These are phyloP conservation scores for Machimus atricapillus DNA, from an alignment of 2,888 invertebrate genomes.

Conservation along the genomic window DNA sequence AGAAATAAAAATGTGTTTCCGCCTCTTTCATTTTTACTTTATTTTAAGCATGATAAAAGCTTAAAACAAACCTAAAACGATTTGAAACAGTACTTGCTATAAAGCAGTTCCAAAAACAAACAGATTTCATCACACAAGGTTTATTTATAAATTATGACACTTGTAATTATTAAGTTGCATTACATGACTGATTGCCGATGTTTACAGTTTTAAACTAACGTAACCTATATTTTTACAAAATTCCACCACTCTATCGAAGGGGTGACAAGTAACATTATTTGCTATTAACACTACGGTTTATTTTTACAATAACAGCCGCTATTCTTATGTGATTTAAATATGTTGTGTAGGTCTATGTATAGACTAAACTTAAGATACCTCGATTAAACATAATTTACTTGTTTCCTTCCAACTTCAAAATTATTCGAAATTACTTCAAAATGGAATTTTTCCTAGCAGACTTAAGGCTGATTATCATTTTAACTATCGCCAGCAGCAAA, in stretches of 20 bases:
- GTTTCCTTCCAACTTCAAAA: background rate
- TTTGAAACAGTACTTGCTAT: background rate
- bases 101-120: background rate
- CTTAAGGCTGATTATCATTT: conserved; percentile 12
- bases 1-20: background rate
- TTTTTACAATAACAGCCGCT: conserved; percentile 40
- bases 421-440: conserved; percentile 11
- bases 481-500: background rate
- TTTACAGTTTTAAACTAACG: conserved; percentile 4
- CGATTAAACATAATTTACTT: background rate
- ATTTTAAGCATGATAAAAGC: background rate
- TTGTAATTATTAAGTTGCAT: conserved; percentile 27
- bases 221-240: conserved; percentile 27
- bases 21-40: background rate
- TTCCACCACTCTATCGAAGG: conserved; percentile 22
- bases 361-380: conserved; percentile 8
- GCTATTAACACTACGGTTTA: conserved; percentile 30
- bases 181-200: conserved; percentile 38
- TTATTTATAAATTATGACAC: conserved; percentile 37
- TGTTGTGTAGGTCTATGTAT: background rate
- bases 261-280: conserved; percentile 27
- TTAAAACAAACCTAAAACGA: background rate
- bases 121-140: conserved; percentile 26
- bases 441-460: conserved; percentile 10
- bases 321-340: conserved; percentile 19